phyloP scores from a whole-genome alignment of 2,888 invertebrate genomes.

The Lepidocyrtinus sp. region DNA sequence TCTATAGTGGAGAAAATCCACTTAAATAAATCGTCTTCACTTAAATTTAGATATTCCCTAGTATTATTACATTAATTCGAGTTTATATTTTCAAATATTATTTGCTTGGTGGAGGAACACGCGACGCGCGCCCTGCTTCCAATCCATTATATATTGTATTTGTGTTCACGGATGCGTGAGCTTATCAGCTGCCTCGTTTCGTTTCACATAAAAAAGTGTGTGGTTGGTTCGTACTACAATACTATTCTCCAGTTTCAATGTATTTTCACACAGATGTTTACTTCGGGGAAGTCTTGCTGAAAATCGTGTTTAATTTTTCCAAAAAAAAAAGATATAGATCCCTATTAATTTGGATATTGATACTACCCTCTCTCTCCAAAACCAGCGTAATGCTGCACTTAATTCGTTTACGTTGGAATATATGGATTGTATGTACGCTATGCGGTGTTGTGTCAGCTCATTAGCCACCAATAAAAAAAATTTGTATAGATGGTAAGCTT shows the following conservation, averaged over 20 bases:
- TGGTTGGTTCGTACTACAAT: not conserved
- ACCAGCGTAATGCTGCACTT: not conserved
- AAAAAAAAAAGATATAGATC: too few relatives aligned
- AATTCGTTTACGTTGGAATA: not conserved
- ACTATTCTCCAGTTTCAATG: not conserved
- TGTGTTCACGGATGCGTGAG: constrained; percentile 56
- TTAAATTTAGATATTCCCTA: not conserved
- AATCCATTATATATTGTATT: constrained; percentile 9
- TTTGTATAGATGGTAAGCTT: constrained; percentile 11
- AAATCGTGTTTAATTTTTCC: constrained; percentile 33
- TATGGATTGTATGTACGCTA: not conserved
- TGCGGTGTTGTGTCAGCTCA: constrained; percentile 31
- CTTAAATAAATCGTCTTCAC: constrained; percentile 15
- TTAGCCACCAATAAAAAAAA: constrained; percentile 54
- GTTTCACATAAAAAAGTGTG: constrained; percentile 7
- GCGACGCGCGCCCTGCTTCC: constrained; percentile 25
- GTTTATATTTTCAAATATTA: not conserved
- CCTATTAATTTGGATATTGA: not conserved
- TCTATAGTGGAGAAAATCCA: constrained; percentile 25
- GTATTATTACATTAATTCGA: constrained; percentile 27
- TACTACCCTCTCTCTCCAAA: not conserved
- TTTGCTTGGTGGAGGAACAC: constrained; percentile 34
- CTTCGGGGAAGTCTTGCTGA: constrained; percentile 43
- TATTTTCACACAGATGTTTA: constrained; percentile 11
- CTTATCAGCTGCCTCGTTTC: constrained; percentile 52